Evolutionary conservation across 92 coral and sea anemone species (phyloP), one percentile per base, ranked within the genome.

Genomic region (Porites cylindrica): DNA sequence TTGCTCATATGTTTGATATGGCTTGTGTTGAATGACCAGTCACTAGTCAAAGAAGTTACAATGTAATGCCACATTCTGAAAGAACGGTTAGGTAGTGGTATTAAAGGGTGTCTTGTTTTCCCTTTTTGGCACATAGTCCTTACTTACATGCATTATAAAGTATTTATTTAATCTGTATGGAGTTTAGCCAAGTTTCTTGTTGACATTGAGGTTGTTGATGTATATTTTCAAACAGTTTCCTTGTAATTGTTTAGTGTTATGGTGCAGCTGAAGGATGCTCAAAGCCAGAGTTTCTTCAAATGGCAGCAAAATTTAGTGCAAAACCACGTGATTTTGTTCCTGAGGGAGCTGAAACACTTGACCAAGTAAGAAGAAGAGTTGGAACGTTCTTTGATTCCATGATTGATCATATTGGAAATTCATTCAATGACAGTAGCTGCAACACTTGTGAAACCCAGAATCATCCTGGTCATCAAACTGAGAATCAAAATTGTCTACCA

Each of bases 311-410:
- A 16, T 32, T n/a, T 19, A 87, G 75, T 20, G 18, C 72, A 26
- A 70, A 73, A 32, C 51, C 86, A 26, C 66, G 52, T n/a, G 61
- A 70, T n/a, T 94, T 78, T 68, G 77, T 86, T 10, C 96, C 98
- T 7, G 75, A 81, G 24, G 98, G 95, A 19, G 98, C 88, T 6
- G 99, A 96, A 85, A 96, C 94, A 5, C 52, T 76, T 21, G 75
- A 72, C 4, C 88, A 94, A 21, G 51, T 96, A 24, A 81, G 82
- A 9, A 79, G 88, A 85, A 89, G 99, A 88, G 95, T 91, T 70
- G 83, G 75, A 5, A 81, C 83, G 14, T 94, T 95, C 71, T 91
- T 96, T 47, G 78, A 86, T 54, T 65, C 66, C 76, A 72, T 74
- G 24, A 21, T 83, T 59, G 59, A 38, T 79, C 87, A 74, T 69